Evolutionary conservation across 2,113 vertebrate species (phyloP).

Genomic region (Phoxinus phoxinus): DNA sequence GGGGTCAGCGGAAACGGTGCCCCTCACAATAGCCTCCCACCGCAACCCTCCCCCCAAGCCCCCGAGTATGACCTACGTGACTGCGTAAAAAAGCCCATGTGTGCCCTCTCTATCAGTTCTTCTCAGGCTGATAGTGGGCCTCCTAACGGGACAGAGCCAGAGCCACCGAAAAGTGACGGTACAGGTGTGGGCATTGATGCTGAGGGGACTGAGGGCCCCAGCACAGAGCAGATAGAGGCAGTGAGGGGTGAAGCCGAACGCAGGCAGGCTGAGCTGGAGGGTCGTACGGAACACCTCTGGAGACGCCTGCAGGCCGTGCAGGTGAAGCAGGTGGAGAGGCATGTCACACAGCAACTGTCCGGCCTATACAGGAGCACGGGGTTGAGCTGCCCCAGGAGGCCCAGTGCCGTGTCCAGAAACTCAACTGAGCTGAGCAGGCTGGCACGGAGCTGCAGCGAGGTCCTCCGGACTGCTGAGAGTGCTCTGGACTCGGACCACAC

Average conservation of each 20-base stretch:
- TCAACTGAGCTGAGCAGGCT: slow-evolving; percentile 61
- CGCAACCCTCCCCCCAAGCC: neutral
- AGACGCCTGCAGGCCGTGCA: slow-evolving; percentile 67
- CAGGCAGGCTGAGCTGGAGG: slow-evolving; percentile 63
- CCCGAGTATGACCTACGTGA: neutral
- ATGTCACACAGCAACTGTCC: slow-evolving; percentile 64
- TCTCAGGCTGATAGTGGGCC: neutral
- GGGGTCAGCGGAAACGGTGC: slow-evolving; percentile 23
- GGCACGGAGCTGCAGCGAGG: slow-evolving; percentile 63
- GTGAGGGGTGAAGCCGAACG: slow-evolving; percentile 47
- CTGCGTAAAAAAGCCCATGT: neutral
- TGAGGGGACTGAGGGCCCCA: slow-evolving; percentile 1
- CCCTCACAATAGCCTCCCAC: neutral
- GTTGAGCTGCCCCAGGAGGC: slow-evolving; percentile 21
- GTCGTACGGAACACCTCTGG: slow-evolving; percentile 62
- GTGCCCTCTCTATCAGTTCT: neutral
- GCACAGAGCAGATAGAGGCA: slow-evolving; percentile 46
- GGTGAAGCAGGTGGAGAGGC: slow-evolving; percentile 70
- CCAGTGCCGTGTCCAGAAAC: neutral
- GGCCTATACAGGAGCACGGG: slow-evolving; percentile 54
- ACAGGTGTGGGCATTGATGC: neutral
- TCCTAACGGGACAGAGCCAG: neutral
- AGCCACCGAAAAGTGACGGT: slow-evolving; percentile 5
- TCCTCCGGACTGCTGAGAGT: slow-evolving; percentile 64
- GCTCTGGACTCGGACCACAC: slow-evolving; percentile 74